Conservation (phyloP, 2,797 vertebrate species). For the Carapus acus region DNA sequence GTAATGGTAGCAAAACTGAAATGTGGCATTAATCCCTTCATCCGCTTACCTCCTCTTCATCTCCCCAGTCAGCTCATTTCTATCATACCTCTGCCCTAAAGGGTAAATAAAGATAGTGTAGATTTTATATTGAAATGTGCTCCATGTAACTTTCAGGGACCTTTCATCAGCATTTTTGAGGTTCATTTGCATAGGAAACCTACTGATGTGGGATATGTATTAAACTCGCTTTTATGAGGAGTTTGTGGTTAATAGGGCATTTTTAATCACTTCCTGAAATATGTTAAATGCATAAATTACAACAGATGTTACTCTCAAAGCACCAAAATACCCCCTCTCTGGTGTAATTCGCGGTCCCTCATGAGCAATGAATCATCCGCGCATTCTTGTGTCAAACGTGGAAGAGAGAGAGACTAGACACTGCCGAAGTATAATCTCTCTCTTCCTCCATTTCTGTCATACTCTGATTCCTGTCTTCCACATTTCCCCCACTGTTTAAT, state of each 20-base stretch:
- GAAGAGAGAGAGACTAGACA: constrained; percentile 35
- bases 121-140: neutral
- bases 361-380: constrained; percentile 48
- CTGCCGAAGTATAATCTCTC: constrained; percentile 43
- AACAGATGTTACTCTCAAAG: constrained; percentile 33
- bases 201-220: neutral
- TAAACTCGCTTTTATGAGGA: neutral
- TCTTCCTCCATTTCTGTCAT: constrained; percentile 25
- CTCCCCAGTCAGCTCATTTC: no score
- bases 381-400: constrained; percentile 46
- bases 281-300: constrained; percentile 15
- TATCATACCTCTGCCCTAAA: constrained; percentile 10
- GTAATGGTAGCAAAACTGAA: constrained; percentile 60
- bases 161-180: neutral
- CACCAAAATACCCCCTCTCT: constrained; percentile 25
- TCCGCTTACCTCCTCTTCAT: constrained; percentile 47
- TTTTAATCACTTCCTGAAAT: neutral
- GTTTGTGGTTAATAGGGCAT: constrained; percentile 4
- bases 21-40: constrained; percentile 50
- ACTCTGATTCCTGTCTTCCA: constrained; percentile 34
- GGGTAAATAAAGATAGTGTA: constrained; percentile 3
- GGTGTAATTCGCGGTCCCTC: constrained; percentile 26
- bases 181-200: neutral
- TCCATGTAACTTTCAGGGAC: neutral
- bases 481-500: constrained; percentile 56